A percentile compares a stretch with the other conserved stretches of the same genome.
These are phyloP conservation scores for Xenentodon cancila DNA, from an alignment of 2,797 vertebrate species.

Conservation along the genomic window DNA sequence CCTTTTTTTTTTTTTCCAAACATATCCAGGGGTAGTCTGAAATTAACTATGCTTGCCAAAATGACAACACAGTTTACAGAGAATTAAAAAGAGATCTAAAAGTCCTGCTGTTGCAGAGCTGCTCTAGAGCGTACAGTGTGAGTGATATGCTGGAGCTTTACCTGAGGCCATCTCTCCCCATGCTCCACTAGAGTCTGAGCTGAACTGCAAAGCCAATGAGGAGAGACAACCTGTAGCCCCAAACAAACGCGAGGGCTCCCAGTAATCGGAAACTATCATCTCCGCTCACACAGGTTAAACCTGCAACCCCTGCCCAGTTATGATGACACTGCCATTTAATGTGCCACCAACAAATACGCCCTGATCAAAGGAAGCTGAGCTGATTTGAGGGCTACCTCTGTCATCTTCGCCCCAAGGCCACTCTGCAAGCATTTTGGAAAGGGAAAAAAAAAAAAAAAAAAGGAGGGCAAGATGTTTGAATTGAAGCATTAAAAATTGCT, in stretches of 20 bases:
- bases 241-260: conserved; percentile 66
- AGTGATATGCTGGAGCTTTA: conserved; percentile 65
- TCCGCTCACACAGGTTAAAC: conserved; percentile 55
- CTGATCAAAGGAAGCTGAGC: conserved; percentile 56
- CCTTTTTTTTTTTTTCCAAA: too few species aligned
- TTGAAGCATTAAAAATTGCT: conserved; percentile 72
- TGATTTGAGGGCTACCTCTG: conserved; percentile 53
- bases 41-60: not conserved
- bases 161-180: conserved; percentile 66
- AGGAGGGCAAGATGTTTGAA: conserved; percentile 59
- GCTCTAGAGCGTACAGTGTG: conserved; percentile 54
- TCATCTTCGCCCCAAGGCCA: conserved; percentile 65
- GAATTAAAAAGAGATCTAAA: conserved; percentile 15
- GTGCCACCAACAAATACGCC: conserved; percentile 53
- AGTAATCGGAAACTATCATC: conserved; percentile 70
- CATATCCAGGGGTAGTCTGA: too few species aligned
- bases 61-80: conserved; percentile 8
- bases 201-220: conserved; percentile 73
- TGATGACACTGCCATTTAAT: conserved; percentile 63
- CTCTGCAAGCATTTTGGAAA: conserved; percentile 51
- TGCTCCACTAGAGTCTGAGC: conserved; percentile 51
- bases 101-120: conserved; percentile 34
- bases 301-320: conserved; percentile 53
- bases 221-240: conserved; percentile 69
- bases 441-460: conserved; percentile 9